phyloP scores from a whole-genome alignment of 2,797 vertebrate species.

The Sebastes baramenuke region DNA sequence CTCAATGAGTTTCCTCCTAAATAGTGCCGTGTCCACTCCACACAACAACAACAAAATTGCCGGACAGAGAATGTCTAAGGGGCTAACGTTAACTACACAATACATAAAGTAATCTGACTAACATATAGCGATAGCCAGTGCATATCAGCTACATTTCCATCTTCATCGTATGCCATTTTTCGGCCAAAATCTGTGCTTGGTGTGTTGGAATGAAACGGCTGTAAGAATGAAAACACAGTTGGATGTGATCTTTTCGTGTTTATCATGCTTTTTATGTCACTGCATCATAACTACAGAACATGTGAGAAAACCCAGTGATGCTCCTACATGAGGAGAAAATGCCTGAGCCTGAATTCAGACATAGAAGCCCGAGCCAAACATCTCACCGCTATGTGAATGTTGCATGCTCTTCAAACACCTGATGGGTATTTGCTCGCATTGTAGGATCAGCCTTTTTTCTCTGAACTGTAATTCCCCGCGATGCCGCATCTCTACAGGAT shows the following conservation, averaged over 20 bases:
- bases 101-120: no score
- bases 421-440: constrained; percentile 17
- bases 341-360: neutral
- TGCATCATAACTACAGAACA: neutral
- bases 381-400: neutral
- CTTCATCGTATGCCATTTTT: no score
- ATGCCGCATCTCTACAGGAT: neutral
- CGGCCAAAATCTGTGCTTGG: no score
- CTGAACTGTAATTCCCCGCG: neutral
- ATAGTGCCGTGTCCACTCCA: no score
- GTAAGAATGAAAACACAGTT: neutral
- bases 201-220: no score
- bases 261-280: neutral
- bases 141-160: no score
- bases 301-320: neutral
- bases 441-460: neutral
- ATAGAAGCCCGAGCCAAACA: neutral
- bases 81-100: no score
- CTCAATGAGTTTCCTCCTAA: no score
- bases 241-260: neutral
- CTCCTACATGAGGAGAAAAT: neutral
- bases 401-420: constrained; percentile 25
- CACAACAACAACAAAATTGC: no score
- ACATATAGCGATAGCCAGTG: no score
- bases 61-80: no score